These are phyloP conservation scores for Camponotus fellah DNA, from an alignment of 2,888 invertebrate genomes.

Conservation along the genomic window DNA sequence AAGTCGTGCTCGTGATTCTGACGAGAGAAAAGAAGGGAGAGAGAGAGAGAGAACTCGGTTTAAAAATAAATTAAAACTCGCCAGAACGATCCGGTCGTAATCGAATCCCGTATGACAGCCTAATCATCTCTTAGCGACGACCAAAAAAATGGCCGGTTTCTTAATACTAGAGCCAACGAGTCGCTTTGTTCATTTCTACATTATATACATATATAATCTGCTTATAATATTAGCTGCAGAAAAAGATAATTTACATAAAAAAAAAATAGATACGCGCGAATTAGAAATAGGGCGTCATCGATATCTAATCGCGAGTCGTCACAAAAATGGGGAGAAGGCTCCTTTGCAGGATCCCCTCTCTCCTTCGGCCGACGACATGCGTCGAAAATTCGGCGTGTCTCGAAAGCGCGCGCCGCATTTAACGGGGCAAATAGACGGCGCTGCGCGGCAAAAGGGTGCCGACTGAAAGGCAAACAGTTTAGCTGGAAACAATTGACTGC, in stretches of 20 bases:
- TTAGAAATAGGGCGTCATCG: background rate
- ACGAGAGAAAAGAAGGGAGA: conserved; percentile 20
- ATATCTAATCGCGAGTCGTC: conserved; percentile 37
- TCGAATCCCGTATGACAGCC: conserved; percentile 49
- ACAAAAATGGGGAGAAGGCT: background rate
- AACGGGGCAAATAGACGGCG: conserved; percentile 83
- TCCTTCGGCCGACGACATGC: conserved; percentile 27
- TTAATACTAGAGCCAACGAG: conserved; percentile 14
- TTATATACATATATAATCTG: background rate
- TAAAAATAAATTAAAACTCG: conserved; percentile 48
- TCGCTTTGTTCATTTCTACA: background rate
- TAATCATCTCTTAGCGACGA: conserved; percentile 35
- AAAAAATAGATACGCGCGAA: background rate
- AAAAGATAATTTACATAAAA: background rate
- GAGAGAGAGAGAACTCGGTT: conserved; percentile 11
- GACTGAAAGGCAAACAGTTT: conserved; percentile 86
- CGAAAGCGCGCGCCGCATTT: conserved; percentile 79
- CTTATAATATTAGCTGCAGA: background rate
- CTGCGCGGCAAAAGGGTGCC: conserved; percentile 83
- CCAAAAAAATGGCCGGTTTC: conserved; percentile 13
- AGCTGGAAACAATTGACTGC: conserved; percentile 86
- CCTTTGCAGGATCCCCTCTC: background rate
- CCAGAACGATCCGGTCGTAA: conserved; percentile 50
- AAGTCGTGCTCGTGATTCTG: conserved; percentile 41
- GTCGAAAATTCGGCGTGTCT: conserved; percentile 74